phyloP scores from a whole-genome alignment of 2,888 invertebrate genomes.

The Ichneumon xanthorius region DNA sequence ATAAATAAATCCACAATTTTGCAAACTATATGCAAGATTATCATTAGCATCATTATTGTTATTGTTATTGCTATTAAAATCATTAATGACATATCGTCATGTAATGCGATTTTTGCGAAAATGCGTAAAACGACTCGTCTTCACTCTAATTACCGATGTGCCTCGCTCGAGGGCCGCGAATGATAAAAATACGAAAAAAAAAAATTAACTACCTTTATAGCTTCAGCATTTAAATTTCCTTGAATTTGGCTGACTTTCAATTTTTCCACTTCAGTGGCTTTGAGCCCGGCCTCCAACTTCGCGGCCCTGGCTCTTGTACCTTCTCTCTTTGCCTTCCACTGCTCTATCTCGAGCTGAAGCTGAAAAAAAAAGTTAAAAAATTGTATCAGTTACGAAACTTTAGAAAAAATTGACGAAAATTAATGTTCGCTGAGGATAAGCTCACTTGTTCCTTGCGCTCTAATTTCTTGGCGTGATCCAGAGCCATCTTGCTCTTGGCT shows the following conservation, averaged over 20 bases:
- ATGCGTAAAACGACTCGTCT: too few relatives aligned
- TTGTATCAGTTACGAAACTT: background rate
- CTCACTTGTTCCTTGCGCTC: conserved; percentile 70
- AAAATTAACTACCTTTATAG: conserved; percentile 65
- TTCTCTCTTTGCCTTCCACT: conserved; percentile 46
- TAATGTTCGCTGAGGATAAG: background rate
- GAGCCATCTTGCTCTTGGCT: conserved; percentile 64
- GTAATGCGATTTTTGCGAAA: too few relatives aligned
- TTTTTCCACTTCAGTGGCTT: conserved; percentile 62
- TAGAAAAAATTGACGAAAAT: too few relatives aligned
- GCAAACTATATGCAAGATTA: too few relatives aligned
- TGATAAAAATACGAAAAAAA: background rate
- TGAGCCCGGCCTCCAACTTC: conserved; percentile 49
- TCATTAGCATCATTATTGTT: too few relatives aligned
- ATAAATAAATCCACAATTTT: too few relatives aligned
- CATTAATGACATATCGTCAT: too few relatives aligned
- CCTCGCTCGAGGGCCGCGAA: background rate
- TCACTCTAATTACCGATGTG: too few relatives aligned
- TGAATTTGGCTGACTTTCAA: conserved; percentile 52
- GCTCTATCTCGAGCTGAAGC: conserved; percentile 68
- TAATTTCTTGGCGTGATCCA: conserved; percentile 67
- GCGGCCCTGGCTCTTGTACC: conserved; percentile 53
- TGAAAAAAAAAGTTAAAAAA: conserved; percentile 29
- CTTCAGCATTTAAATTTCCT: conserved; percentile 61
- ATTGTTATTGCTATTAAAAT: too few relatives aligned